Conservation (phyloP, 2,113 vertebrate species). For the Ahaetulla prasina region DNA sequence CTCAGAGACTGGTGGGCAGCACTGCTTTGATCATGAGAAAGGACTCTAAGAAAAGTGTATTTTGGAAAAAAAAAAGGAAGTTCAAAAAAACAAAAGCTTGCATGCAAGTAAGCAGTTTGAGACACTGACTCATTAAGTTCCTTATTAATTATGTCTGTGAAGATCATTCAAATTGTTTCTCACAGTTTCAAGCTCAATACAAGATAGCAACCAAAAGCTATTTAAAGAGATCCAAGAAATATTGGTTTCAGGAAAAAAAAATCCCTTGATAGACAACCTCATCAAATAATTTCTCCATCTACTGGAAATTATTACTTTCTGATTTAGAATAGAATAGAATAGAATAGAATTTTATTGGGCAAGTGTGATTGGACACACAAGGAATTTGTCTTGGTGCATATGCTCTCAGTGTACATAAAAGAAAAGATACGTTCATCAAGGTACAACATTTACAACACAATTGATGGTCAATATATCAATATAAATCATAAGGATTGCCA, state of each 20-base stretch:
- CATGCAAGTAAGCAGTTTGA: slow-evolving; percentile 48
- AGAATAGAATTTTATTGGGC: too few species aligned
- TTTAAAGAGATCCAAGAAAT: slow-evolving; percentile 53
- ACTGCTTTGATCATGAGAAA: background rate
- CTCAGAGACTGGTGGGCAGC: background rate
- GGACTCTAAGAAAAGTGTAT: slow-evolving; percentile 67
- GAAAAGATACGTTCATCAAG: too few species aligned
- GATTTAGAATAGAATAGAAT: too few species aligned
- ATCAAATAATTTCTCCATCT: slow-evolving; percentile 25
- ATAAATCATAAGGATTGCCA: too few species aligned
- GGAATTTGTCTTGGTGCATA: too few species aligned
- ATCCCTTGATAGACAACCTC: slow-evolving; percentile 37
- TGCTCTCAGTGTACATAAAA: too few species aligned
- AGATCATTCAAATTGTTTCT: slow-evolving; percentile 61
- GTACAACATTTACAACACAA: too few species aligned
- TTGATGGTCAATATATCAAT: too few species aligned
- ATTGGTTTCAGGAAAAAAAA: background rate
- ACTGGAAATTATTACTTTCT: slow-evolving; percentile 44
- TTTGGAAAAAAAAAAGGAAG: slow-evolving; percentile 76
- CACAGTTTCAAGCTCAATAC: slow-evolving; percentile 56
- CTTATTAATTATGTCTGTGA: slow-evolving; percentile 68
- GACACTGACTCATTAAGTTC: slow-evolving; percentile 71
- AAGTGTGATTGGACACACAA: too few species aligned
- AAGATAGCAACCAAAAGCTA: slow-evolving; percentile 55
- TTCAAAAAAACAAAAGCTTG: slow-evolving; percentile 55